These are phyloP conservation scores for Coptodon bakossiorum DNA, from an alignment of 2,113 vertebrate genomes.

Conservation along the genomic window DNA sequence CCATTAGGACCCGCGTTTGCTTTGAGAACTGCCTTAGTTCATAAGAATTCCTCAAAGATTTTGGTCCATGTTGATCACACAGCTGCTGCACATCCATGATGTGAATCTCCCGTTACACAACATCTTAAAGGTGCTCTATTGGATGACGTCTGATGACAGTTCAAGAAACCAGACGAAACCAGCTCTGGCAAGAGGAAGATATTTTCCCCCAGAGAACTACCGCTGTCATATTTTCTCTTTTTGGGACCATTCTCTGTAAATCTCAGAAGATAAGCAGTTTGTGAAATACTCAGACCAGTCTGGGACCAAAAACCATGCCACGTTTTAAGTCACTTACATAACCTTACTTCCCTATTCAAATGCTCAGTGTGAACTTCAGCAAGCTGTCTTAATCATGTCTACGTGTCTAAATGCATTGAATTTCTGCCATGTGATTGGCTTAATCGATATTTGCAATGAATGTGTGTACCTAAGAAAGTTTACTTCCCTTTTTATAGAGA, in stretches of 20 bases:
- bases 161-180: not conserved
- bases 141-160: not conserved
- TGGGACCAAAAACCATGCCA: not conserved
- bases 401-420: not conserved
- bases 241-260: not conserved
- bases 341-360: not conserved
- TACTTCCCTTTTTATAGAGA: not conserved
- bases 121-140: not conserved
- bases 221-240: not conserved
- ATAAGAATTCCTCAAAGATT: not conserved
- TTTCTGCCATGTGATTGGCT: not conserved
- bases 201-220: not conserved
- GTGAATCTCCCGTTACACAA: not conserved
- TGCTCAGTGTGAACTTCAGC: not conserved
- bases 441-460: not conserved
- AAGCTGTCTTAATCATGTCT: not conserved
- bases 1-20: not conserved
- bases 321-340: not conserved
- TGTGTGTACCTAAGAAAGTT: not conserved
- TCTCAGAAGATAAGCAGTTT: not conserved
- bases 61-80: not conserved
- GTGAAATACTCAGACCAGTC: not conserved
- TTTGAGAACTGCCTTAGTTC: not conserved
- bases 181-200: not conserved
- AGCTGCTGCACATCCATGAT: not conserved